Base-by-base conservation (phyloP, 2,888 invertebrate species). In the Nycteola revayana region DNA sequence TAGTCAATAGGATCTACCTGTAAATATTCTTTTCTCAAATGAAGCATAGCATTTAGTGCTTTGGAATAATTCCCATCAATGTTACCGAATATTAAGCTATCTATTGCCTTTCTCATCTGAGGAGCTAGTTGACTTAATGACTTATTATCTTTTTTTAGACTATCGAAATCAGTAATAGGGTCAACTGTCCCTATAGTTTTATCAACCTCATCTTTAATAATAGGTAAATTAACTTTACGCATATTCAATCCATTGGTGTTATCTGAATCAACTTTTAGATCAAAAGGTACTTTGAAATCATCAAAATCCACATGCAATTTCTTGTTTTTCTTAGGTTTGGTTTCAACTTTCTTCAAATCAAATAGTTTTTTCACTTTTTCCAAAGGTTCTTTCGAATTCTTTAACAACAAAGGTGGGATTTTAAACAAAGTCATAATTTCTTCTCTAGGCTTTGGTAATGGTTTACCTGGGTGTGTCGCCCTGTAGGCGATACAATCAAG, bases 161-260 rank as follows among this genome's bases (percentile, higher is more conserved):
- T 57, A 42, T 71, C 71, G 51, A 91, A 94, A 64, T 94, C 93
- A 32, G 86, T 84, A 2, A 90, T 82, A 0, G 94, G 94, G 17
- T 89, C 89, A 1, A 90, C 65, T 4, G 92, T 90, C 0, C 93
- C 91, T 32, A 94, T 90, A 32, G 57, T 70, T 17, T 50, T 66
- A n/a, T 71, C 54, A 32, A 60, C 51, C 32, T 51, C 51, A 28
- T 38, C 25, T 49, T 68, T 69, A 8, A 60, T 58, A 29, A 40
- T 33, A 28, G 75, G 68, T 22, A 83, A 42, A 20, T 73, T 47
- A 25, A 85, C 58, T 55, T 73, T 76, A 7, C 76, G 76, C 38
- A 76, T 56, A 25, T 67, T 60, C 29, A 46, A 32, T 14, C 33
- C 27, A n/a, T 29, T 31, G 24, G 33, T n/a, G n/a, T 41, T 36